Evolutionary conservation across 37 sponge, comb jelly and placozoan species (phyloP).

Genomic region (Agelas oroides): DNA sequence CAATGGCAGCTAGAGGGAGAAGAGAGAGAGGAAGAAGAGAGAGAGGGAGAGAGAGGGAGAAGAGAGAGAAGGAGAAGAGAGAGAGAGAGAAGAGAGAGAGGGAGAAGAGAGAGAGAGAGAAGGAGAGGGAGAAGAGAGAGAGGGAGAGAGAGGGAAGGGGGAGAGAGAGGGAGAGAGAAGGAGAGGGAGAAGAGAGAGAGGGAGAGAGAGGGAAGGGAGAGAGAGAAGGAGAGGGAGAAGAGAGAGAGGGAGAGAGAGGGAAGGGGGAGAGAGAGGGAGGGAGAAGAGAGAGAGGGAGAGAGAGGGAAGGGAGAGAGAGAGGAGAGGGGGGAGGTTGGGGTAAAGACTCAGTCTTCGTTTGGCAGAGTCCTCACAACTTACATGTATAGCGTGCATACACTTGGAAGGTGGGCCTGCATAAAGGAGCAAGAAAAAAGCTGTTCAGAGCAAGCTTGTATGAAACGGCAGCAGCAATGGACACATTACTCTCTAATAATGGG

Average conservation of each 20-base stretch:
- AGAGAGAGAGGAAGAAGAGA: conserved; percentile 10
- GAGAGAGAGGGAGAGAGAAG: conserved; percentile 35
- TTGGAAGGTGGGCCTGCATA: conserved; percentile 87
- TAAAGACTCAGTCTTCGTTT: too few relatives aligned
- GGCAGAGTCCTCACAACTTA: conserved; percentile 33
- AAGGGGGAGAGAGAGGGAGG: too few relatives aligned
- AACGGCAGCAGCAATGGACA: neutral
- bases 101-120: too few relatives aligned
- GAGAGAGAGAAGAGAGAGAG: conserved; percentile 1
- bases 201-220: conserved; percentile 11
- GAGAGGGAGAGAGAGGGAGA: conserved; percentile 56
- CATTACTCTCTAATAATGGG: neutral
- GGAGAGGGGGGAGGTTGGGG: too few relatives aligned
- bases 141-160: neutral
- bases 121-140: too few relatives aligned
- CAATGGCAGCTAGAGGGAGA: conserved; percentile 76
- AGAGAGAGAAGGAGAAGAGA: conserved; percentile 34
- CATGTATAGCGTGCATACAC: conserved; percentile 78
- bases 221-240: neutral
- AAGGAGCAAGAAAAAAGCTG: neutral
- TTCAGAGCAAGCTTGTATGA: too few relatives aligned
- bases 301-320: too few relatives aligned
- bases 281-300: too few relatives aligned
- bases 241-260: too few relatives aligned
- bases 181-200: conserved; percentile 51